phyloP scores from a whole-genome alignment of 2,113 vertebrate genomes.

The Leucopsar rothschildi region DNA sequence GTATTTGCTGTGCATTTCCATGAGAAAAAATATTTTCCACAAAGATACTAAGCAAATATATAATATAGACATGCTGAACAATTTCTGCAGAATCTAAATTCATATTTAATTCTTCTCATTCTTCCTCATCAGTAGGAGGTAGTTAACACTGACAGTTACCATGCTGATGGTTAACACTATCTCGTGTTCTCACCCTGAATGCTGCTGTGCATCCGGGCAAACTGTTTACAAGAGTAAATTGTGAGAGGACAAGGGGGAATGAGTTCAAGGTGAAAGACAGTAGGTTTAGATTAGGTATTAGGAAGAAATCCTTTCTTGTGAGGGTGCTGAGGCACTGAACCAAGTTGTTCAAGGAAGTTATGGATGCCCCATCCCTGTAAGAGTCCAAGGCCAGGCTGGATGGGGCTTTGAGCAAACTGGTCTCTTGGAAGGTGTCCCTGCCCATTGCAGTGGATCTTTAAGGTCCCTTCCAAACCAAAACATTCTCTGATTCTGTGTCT shows the following conservation, averaged over 20 bases:
- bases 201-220: fast-evolving
- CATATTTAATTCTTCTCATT: background rate
- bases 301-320: background rate
- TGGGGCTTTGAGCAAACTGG: background rate
- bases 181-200: background rate
- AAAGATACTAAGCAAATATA: background rate
- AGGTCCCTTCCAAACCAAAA: background rate
- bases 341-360: background rate
- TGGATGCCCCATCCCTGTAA: background rate
- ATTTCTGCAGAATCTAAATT: background rate
- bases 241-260: background rate
- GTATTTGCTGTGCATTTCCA: background rate
- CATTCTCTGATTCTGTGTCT: background rate
- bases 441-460: background rate
- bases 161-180: background rate
- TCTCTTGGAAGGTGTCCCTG: background rate
- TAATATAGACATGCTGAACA: background rate
- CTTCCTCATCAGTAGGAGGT: background rate
- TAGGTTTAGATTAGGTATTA: background rate
- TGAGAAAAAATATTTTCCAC: background rate
- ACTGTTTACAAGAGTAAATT: background rate
- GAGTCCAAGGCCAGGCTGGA: background rate
- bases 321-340: background rate
- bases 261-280: background rate
- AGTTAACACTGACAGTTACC: background rate